Percentiles rank a stretch among this genome's conserved stretches.
Evolutionary conservation across 2,113 vertebrate genomes (phyloP).

Genomic region (Sphaerodactylus townsendi): DNA sequence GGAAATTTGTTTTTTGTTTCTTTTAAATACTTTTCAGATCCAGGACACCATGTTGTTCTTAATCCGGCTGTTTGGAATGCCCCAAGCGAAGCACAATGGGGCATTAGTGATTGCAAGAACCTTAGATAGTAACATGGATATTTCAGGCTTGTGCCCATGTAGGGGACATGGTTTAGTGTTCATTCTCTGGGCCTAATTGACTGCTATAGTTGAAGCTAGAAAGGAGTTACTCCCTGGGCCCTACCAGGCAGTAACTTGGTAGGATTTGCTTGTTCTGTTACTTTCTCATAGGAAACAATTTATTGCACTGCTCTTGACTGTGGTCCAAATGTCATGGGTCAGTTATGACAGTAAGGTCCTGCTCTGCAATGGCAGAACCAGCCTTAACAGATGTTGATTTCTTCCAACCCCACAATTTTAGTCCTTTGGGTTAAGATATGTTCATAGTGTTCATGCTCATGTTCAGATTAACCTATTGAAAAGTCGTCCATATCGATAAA

Average conservation of each 20-base stretch:
- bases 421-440: not conserved
- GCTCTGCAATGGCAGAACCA: not conserved
- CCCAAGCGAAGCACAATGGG: not conserved
- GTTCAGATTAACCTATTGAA: not conserved
- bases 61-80: not conserved
- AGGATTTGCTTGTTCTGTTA: not conserved
- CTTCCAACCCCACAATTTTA: not conserved
- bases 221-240: not conserved
- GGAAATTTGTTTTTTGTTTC: not conserved
- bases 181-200: not conserved
- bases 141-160: not conserved
- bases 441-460: no score
- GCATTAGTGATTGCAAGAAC: not conserved
- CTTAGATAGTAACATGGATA: not conserved
- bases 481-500: not conserved
- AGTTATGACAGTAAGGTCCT: not conserved
- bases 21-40: not conserved
- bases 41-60: not conserved
- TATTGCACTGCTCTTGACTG: not conserved
- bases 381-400: not conserved
- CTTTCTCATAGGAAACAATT: not conserved
- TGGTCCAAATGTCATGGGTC: not conserved
- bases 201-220: not conserved
- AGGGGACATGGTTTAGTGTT: not conserved
- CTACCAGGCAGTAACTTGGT: not conserved